Conservation (phyloP, 2,113 vertebrate species). For the Erythrocercus mccallii region DNA sequence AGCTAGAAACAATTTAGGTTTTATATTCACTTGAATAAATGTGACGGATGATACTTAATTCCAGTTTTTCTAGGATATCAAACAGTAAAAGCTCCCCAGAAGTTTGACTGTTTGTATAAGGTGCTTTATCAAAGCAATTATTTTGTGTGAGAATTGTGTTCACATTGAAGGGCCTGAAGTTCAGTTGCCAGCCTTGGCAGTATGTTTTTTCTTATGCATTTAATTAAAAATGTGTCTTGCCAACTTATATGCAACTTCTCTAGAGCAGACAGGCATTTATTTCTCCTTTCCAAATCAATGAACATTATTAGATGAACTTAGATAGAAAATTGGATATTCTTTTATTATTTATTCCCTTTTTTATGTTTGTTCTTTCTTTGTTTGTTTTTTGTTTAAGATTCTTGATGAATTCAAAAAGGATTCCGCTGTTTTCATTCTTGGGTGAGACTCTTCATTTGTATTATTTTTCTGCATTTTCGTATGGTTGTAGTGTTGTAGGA, state of each 20-base stretch:
- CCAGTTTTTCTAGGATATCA: not conserved
- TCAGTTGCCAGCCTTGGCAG: not conserved
- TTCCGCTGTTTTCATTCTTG: slow-evolving; percentile 90
- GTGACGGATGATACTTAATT: not conserved
- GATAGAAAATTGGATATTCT: not conserved
- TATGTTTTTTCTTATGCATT: not conserved
- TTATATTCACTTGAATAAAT: not conserved
- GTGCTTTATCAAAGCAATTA: not conserved
- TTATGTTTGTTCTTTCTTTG: not conserved
- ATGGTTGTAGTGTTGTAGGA: not conserved
- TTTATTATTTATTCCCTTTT: not conserved
- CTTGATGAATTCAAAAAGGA: slow-evolving; percentile 95
- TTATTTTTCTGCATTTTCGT: not conserved
- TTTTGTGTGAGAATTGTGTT: not conserved
- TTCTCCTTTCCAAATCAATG: not conserved
- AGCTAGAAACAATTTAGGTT: not conserved
- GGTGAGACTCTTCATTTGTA: slow-evolving; percentile 75
- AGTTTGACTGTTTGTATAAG: not conserved
- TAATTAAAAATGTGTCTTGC: not conserved
- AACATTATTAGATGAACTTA: not conserved
- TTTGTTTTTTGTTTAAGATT: slow-evolving; percentile 75
- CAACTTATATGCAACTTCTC: not conserved
- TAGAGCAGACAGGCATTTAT: not conserved
- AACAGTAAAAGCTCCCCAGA: not conserved
- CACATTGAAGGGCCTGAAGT: not conserved